Percentiles rank a stretch among this genome's conserved stretches.
phyloP scores from a whole-genome alignment of 2,113 vertebrate species.

The Phylloscopus whistleri region DNA sequence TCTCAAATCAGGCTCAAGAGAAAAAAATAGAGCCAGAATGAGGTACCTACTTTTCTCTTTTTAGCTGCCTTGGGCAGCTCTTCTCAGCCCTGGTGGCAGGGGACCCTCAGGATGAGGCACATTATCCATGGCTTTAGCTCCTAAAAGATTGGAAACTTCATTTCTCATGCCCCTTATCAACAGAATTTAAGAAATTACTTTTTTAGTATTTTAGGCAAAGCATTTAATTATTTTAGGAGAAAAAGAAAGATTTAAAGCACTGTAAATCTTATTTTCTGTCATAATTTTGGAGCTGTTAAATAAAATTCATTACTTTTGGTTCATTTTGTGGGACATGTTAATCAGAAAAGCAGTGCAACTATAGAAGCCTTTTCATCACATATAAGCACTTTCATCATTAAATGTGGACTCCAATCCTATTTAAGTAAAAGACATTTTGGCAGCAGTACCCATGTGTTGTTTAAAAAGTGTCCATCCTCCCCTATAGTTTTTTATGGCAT shows the following conservation, averaged over 20 bases:
- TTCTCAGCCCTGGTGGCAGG: background rate
- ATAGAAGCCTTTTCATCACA: background rate
- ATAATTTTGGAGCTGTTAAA: background rate
- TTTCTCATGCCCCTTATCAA: background rate
- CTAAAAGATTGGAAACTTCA: background rate
- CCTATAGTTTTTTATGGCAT: background rate
- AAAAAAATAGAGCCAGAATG: background rate
- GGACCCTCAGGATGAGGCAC: background rate
- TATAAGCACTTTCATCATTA: background rate
- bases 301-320: background rate
- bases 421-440: conserved; percentile 32
- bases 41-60: background rate
- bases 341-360: background rate
- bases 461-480: background rate
- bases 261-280: background rate
- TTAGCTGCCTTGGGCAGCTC: background rate
- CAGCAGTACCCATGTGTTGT: background rate
- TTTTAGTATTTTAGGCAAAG: background rate
- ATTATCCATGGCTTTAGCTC: background rate
- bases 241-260: background rate
- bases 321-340: background rate
- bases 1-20: background rate
- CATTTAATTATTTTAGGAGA: background rate
- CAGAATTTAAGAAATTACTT: background rate
- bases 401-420: background rate